Conservation (phyloP, 2,888 invertebrate genomes). For the Tipula helvola region DNA sequence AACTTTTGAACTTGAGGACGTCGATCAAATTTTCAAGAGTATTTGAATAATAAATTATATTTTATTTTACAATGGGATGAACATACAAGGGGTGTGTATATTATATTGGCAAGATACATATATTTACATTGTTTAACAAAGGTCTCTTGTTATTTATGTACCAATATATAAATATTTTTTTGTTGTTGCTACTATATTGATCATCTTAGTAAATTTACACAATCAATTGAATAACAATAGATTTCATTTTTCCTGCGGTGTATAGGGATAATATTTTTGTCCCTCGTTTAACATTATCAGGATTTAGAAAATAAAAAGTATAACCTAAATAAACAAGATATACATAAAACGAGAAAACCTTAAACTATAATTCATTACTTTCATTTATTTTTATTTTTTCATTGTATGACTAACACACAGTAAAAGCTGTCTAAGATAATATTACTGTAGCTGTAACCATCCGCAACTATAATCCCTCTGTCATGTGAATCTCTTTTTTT, state of each 20-base stretch:
- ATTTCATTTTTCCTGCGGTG: background rate
- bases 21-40: background rate
- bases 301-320: background rate
- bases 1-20: background rate
- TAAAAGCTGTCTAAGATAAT: background rate
- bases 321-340: background rate
- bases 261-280: background rate
- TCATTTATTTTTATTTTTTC: background rate
- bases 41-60: background rate
- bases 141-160: background rate
- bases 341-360: background rate
- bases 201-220: background rate
- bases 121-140: background rate
- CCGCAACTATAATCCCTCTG: background rate
- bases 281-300: background rate
- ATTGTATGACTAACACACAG: background rate
- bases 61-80: background rate
- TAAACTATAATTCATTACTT: background rate
- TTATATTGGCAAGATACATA: background rate
- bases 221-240: background rate
- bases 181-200: background rate
- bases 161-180: background rate
- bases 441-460: background rate
- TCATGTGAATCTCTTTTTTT: background rate
- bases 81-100: background rate